Conservation (phyloP, 2,797 vertebrate genomes). For the Enteromius fasciolatus region DNA sequence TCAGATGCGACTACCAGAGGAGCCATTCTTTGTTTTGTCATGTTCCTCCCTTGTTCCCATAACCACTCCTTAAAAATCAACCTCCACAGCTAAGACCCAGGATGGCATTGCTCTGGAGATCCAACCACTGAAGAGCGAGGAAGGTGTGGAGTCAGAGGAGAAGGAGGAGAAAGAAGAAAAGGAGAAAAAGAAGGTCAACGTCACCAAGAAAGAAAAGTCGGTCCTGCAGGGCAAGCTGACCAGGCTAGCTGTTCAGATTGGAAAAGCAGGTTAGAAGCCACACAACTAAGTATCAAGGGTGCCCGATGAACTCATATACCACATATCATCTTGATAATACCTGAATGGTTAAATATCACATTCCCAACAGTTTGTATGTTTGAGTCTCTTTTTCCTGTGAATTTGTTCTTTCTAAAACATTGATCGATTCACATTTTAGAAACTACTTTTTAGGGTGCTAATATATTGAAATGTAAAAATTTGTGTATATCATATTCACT, state of each 20-base stretch:
- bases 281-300: too few relatives aligned
- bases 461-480: neutral
- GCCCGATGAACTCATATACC: neutral
- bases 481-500: neutral
- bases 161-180: conserved; percentile 87
- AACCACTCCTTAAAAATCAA: conserved; percentile 58
- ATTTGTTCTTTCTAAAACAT: neutral
- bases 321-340: neutral
- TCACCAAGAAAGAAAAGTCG: conserved; percentile 97
- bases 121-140: conserved; percentile 96
- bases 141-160: conserved; percentile 87
- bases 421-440: neutral
- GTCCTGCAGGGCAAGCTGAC: conserved; percentile 98
- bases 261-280: conserved; percentile 88
- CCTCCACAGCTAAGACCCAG: conserved; percentile 89
- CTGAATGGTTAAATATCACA: neutral
- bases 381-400: neutral
- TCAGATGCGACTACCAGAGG: neutral
- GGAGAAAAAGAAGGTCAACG: conserved; percentile 83
- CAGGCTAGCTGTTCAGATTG: conserved; percentile 91
- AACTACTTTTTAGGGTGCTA: neutral
- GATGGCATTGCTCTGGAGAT: conserved; percentile 96
- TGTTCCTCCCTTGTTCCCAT: conserved; percentile 48
- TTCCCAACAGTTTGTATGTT: neutral
- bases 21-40: conserved; percentile 40